These are phyloP conservation scores for Leptosomus discolor DNA, from an alignment of 2,113 vertebrate genomes.

Conservation along the genomic window DNA sequence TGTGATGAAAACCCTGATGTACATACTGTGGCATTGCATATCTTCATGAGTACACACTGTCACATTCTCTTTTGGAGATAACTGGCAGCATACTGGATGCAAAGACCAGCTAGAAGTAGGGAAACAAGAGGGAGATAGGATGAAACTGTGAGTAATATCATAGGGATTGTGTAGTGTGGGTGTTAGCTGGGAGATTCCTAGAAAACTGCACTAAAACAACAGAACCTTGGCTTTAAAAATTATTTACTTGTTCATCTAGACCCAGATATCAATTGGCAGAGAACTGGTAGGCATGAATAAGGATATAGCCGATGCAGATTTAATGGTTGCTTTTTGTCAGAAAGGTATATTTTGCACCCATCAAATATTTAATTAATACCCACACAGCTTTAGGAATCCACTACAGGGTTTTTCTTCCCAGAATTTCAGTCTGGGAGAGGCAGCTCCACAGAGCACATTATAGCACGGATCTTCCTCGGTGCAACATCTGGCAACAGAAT, in stretches of 20 bases:
- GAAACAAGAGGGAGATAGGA: neutral
- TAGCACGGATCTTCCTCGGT: neutral
- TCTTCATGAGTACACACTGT: neutral
- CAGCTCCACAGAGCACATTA: neutral
- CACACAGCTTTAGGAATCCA: neutral
- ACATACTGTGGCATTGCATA: slow-evolving; percentile 3
- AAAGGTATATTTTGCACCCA: neutral
- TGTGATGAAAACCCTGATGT: slow-evolving; percentile 12
- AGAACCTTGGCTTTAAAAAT: neutral
- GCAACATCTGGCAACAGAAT: slow-evolving; percentile 38
- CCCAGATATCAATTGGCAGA: neutral
- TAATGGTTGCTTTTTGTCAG: neutral
- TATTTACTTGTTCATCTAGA: neutral
- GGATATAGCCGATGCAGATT: neutral
- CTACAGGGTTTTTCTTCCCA: neutral
- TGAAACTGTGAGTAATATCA: slow-evolving; percentile 1
- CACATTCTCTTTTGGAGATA: slow-evolving; percentile 41
- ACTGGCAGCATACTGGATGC: neutral
- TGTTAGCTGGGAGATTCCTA: slow-evolving; percentile 17
- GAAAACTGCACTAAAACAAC: neutral
- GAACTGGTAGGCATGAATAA: neutral
- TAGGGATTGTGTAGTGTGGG: neutral
- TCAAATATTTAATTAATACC: neutral
- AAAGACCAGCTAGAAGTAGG: slow-evolving; percentile 34
- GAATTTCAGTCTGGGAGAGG: neutral